Evolutionary conservation across 2,888 invertebrate species (phyloP), one percentile per base, ranked within the genome.

Genomic region (Halocaridina rubra): DNA sequence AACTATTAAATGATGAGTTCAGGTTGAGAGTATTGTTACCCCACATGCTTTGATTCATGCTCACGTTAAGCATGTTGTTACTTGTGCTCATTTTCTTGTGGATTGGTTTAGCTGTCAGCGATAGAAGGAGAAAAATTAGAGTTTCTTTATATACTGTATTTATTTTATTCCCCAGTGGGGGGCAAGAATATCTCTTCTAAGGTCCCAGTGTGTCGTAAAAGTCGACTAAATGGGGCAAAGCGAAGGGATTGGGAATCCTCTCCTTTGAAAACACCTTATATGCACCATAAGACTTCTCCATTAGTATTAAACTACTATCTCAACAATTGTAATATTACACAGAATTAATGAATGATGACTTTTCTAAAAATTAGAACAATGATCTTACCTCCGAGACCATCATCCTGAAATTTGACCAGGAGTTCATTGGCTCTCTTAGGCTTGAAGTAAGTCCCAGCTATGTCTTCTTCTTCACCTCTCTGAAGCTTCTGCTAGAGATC

Each of bases 391-490:
- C 19, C 3, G 22, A 13, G 29, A 0, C 29, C 29, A 30, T 82
- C 86, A 19, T 86, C 88, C 39, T 88, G 85, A 61, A 86, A 88
- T 30, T 71, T 59, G 10, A 86, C 85, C 29, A 88, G 78, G 8
- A 88, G 79, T 22, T 88, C 86, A 16, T 86, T 86, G 61, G 88
- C 88, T 57, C 88, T 57, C 61, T 81, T 81, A 24, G 94, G 93
- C 89, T 94, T 94, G 91, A 96, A 95, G 90, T 96, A 96, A 89
- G 93, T 94, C 72, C 93, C 93, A 0, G 94, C 93, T 84, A 95
- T 92, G 88, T 94, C 93, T 86, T 94, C 93, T 84, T 92, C 92
- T 80, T 92, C 92, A 75, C 91, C 92, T 84, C 91, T 90, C 88
- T 93, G 92, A 64, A 93, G 90, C 90, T 92, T 92, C 93, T 93